These are phyloP conservation scores for Falco novaeseelandiae DNA, from an alignment of 2,797 vertebrate species.

Conservation along the genomic window DNA sequence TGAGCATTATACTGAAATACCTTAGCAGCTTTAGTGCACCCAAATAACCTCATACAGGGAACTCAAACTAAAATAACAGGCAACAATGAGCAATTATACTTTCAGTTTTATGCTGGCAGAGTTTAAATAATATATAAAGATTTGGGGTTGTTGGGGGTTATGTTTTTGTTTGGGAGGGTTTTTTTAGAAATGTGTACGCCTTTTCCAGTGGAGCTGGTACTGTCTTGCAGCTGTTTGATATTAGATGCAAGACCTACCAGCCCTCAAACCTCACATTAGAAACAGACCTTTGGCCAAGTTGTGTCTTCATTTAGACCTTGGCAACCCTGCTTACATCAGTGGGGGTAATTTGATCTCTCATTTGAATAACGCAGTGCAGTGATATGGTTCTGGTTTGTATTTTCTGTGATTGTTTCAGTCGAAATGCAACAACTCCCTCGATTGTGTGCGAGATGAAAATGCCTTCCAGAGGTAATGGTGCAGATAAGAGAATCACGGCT, in stretches of 20 bases:
- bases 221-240: conserved; percentile 68
- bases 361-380: neutral
- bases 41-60: neutral
- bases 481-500: neutral
- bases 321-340: conserved; percentile 45
- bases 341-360: conserved; percentile 57
- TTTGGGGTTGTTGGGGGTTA: neutral
- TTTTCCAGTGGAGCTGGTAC: conserved; percentile 37
- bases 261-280: conserved; percentile 66
- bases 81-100: neutral
- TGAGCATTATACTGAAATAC: neutral
- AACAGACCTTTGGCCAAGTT: conserved; percentile 69
- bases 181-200: neutral
- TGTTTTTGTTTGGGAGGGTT: neutral
- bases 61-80: neutral
- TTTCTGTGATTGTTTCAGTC: conserved; percentile 6
- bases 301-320: conserved; percentile 66
- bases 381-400: conserved; percentile 48
- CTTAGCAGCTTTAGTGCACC: neutral
- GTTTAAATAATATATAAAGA: conserved; percentile 6
- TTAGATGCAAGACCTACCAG: conserved; percentile 64
- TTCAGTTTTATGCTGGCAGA: neutral
- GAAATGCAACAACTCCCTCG: neutral
- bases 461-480: neutral
- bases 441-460: neutral